Evolutionary conservation across 2,888 invertebrate genomes (phyloP), one percentile per base, ranked within the genome.

Genomic region (Drosophila fungiperda): DNA sequence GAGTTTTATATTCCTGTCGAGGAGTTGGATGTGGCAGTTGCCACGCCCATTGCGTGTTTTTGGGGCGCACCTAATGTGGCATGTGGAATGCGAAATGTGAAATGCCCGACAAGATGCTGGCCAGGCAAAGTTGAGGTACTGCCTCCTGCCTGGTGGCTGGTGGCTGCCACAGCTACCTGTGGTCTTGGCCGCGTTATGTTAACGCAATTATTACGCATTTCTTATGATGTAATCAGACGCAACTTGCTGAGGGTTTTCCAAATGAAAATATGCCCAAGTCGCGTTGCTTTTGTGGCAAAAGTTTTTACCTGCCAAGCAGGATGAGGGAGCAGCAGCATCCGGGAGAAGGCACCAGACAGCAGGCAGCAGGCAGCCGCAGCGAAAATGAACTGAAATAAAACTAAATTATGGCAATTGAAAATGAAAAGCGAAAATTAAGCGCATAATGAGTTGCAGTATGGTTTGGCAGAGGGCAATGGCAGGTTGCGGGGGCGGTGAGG

Each of bases 401-500:
- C 82, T 85, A 87, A 89, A 87, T 90, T 90, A 87, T 83, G 88
- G 90, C 90, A 90, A 91, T 91, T 92, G 89, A 92, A 91, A 92
- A 90, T 83, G 83, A 90, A 90, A 92, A 85, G 83, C 84, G 84
- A 88, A 91, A 92, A 89, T 91, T 90, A 87, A 89, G 82, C 84
- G 77, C 77, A 89, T 83, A 89, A 91, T 82, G 83, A 89, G 76
- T 78, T 76, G 73, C 69, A 73, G 38, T 67, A 63, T 59, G 55
- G 54, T 20, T 32, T 17, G 35, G n/a, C 15, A 7, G 17, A 12
- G 11, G n/a, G 23, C 17, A 35, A 9, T 29, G 48, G 3, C 5
- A 48, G 32, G 26, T 11, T 32, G 52, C 7, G 15, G 52, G 52
- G 15, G 12, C 15, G 32, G 36, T n/a, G 38, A 11, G 8, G 6